These are phyloP conservation scores for Clarias fuscus DNA, from an alignment of 2,797 vertebrate genomes.

Conservation along the genomic window DNA sequence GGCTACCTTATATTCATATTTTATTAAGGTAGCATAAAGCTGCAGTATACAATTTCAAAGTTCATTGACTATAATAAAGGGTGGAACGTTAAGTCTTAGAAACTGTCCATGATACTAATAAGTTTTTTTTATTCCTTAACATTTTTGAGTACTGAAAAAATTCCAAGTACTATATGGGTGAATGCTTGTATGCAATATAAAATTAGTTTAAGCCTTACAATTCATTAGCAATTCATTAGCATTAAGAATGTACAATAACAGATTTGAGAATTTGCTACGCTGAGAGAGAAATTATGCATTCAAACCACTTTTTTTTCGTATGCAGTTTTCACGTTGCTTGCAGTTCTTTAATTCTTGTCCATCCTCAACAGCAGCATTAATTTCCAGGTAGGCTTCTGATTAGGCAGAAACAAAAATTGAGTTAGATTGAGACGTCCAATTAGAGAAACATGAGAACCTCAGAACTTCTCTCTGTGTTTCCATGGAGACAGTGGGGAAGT, in stretches of 20 bases:
- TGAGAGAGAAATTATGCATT: neutral
- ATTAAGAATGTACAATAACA: neutral
- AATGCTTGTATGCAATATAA: neutral
- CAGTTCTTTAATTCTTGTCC: neutral
- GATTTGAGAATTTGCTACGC: neutral
- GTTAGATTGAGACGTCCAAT: conserved; percentile 38
- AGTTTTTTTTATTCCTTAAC: no score
- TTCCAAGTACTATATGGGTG: neutral
- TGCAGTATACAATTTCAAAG: neutral
- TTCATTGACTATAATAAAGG: neutral
- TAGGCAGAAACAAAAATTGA: neutral
- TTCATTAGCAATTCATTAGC: no score
- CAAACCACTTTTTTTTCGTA: neutral
- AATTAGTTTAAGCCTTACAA: neutral
- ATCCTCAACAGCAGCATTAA: neutral
- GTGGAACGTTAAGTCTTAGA: neutral
- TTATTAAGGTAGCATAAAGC: neutral
- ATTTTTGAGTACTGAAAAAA: neutral
- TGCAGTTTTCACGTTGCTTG: neutral
- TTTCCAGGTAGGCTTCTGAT: neutral
- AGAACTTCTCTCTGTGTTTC: conserved; percentile 39
- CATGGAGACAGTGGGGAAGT: conserved; percentile 42
- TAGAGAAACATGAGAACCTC: conserved; percentile 40
- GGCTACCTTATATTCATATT: neutral
- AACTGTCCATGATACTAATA: neutral